phyloP scores from a whole-genome alignment of 2,797 vertebrate species.

The Crax fasciolata region DNA sequence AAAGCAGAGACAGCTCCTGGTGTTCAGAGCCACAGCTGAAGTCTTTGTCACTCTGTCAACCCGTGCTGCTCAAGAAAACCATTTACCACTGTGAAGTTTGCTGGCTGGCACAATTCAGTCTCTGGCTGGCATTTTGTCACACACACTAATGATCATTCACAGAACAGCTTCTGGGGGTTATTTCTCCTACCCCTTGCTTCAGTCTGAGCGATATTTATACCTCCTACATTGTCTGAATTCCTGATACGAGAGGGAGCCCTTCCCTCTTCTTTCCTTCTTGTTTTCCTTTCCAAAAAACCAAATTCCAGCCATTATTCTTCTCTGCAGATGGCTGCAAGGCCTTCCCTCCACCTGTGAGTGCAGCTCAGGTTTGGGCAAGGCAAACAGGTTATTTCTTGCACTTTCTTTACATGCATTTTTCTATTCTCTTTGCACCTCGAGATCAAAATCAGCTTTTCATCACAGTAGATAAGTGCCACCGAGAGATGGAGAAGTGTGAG shows the following conservation, averaged over 20 bases:
- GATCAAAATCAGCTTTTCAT: not conserved
- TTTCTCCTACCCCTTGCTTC: not conserved
- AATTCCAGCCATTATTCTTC: not conserved
- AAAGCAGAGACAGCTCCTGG: not conserved
- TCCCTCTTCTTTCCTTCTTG: not conserved
- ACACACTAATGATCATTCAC: not conserved
- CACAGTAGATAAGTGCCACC: not conserved
- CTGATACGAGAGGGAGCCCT: not conserved
- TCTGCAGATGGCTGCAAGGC: not conserved
- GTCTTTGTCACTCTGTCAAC: not conserved
- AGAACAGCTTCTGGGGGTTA: not conserved
- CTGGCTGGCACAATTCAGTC: not conserved
- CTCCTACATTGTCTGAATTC: not conserved
- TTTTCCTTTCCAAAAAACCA: not conserved
- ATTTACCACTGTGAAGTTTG: not conserved
- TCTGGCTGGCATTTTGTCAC: not conserved
- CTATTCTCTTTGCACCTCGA: not conserved
- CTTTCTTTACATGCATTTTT: not conserved
- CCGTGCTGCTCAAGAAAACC: not conserved
- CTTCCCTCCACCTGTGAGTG: not conserved
- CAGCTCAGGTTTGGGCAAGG: not conserved
- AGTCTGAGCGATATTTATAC: not conserved
- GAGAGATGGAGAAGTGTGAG: not conserved
- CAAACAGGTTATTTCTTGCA: not conserved
- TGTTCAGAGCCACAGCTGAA: not conserved